Conservation (phyloP, 1,140 invertebrate genomes). For the Lamellibrachia luymesi region DNA sequence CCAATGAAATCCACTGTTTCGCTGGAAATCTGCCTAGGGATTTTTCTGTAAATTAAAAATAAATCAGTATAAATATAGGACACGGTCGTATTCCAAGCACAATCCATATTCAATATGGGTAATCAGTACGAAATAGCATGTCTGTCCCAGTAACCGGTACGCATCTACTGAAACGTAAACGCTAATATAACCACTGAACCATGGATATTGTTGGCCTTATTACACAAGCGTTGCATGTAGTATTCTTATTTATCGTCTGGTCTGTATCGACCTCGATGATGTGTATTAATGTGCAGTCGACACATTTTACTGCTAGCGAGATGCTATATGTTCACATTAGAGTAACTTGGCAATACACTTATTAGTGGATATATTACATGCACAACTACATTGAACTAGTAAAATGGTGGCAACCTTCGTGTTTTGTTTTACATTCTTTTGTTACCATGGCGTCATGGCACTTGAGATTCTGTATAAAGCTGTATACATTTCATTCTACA, state of each 20-base stretch:
- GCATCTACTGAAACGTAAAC: too few relatives aligned
- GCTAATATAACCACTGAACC: too few relatives aligned
- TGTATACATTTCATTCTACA: too few relatives aligned
- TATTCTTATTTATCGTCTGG: background rate
- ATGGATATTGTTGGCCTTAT: background rate
- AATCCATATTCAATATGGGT: background rate
- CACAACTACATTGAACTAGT: background rate
- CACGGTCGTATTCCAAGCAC: too few relatives aligned
- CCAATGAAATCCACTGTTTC: background rate
- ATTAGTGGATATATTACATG: background rate
- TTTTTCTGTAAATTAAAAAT: background rate
- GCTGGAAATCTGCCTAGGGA: background rate
- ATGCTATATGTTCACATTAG: background rate
- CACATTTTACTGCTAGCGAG: background rate
- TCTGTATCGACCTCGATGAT: background rate
- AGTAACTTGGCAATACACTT: background rate
- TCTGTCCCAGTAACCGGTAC: too few relatives aligned
- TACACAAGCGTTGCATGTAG: background rate
- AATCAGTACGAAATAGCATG: background rate
- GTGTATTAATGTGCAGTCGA: background rate
- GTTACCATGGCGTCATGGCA: background rate
- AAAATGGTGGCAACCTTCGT: background rate
- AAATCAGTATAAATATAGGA: too few relatives aligned
- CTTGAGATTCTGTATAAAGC: too few relatives aligned
- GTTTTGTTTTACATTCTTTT: background rate